phyloP scores from a whole-genome alignment of 2,888 invertebrate species.

The Ormyrus thymus region DNA sequence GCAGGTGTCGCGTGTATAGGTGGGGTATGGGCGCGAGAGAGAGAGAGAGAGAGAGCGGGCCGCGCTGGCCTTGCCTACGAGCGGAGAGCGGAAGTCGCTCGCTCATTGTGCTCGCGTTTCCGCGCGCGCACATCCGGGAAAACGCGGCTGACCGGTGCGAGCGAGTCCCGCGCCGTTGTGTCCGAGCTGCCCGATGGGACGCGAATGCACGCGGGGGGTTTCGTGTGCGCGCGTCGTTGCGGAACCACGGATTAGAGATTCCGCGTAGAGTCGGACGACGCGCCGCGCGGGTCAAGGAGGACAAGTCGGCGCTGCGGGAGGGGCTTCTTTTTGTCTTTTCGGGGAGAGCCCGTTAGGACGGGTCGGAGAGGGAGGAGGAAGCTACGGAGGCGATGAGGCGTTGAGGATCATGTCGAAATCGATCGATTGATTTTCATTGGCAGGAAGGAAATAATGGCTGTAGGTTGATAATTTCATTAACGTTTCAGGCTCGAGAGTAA shows the following conservation, averaged over 20 bases:
- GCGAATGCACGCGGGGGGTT: constrained; percentile 15
- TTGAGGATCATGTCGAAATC: no score
- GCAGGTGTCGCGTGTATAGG: no score
- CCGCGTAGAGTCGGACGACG: constrained; percentile 40
- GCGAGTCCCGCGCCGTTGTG: neutral
- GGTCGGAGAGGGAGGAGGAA: no score
- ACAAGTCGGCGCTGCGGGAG: neutral
- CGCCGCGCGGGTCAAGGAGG: constrained; percentile 53
- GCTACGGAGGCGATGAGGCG: no score
- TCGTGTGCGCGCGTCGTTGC: constrained; percentile 59
- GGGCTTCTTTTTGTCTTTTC: no score
- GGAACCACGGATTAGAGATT: constrained; percentile 74
- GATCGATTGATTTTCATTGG: no score
- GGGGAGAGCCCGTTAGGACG: no score
- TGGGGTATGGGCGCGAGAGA: no score
- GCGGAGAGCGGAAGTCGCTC: constrained; percentile 66
- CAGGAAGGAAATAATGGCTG: no score
- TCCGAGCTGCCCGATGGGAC: constrained; percentile 12
- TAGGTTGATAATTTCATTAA: no score
- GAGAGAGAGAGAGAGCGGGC: no score
- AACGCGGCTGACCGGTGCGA: constrained; percentile 58
- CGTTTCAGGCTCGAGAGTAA: neutral
- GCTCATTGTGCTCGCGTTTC: constrained; percentile 59
- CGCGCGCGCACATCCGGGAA: constrained; percentile 71
- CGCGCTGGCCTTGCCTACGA: constrained; percentile 23